Evolutionary conservation across 1,140 invertebrate genomes (phyloP).

Genomic region (Cataglyphis hispanica): DNA sequence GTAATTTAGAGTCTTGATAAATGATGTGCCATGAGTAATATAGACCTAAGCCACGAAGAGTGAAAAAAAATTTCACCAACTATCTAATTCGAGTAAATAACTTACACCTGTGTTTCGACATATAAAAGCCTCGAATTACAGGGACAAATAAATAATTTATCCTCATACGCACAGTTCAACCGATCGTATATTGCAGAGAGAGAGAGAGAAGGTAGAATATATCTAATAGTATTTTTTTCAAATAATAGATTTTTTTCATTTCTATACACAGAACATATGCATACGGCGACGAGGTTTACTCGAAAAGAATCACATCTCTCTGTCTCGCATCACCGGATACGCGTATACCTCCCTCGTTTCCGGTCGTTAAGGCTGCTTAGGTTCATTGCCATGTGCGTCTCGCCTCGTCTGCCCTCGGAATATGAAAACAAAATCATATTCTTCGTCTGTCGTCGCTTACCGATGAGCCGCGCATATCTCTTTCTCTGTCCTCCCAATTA

Average conservation of each 20-base stretch:
- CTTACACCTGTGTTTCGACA: neutral
- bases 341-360: conserved; percentile 79
- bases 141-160: neutral
- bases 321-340: conserved; percentile 79
- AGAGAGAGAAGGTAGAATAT: neutral
- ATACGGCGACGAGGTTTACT: neutral
- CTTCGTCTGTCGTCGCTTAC: conserved; percentile 71
- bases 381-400: conserved; percentile 78
- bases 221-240: neutral
- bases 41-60: conserved; percentile 35
- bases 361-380: conserved; percentile 70
- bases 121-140: neutral
- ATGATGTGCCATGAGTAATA: conserved; percentile 41
- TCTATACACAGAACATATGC: too few relatives aligned
- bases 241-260: neutral
- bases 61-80: conserved; percentile 37
- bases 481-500: neutral
- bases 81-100: conserved; percentile 32
- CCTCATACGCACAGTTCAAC: neutral
- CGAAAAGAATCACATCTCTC: conserved; percentile 68
- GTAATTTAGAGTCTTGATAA: conserved; percentile 55
- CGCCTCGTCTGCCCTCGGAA: conserved; percentile 75
- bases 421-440: conserved; percentile 82
- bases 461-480: conserved; percentile 68
- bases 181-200: neutral